Evolutionary conservation across 2,113 vertebrate genomes (phyloP), one percentile per base, ranked within the genome.

Genomic region (Numida meleagris): DNA sequence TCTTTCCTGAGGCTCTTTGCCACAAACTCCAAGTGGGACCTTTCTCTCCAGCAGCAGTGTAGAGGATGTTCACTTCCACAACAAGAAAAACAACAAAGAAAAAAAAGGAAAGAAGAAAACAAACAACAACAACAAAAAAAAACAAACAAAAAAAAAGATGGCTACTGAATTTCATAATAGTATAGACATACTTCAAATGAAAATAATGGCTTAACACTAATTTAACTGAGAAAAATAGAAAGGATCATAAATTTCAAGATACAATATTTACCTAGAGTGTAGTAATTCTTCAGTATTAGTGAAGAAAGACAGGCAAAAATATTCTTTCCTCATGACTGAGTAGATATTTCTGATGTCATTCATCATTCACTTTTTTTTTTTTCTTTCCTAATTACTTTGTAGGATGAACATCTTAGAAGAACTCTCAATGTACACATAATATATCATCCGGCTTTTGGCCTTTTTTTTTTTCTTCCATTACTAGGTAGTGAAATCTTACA

Each of bases 11-110:
- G n/a, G n/a, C n/a, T n/a, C n/a, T n/a, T n/a, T n/a, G n/a, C n/a
- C n/a, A n/a, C n/a, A n/a, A n/a, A n/a, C n/a, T n/a, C n/a, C n/a
- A n/a, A n/a, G n/a, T n/a, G n/a, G n/a, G n/a, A n/a, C n/a, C n/a
- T n/a, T n/a, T n/a, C n/a, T n/a, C n/a, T n/a, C n/a, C n/a, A n/a
- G n/a, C n/a, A n/a, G n/a, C n/a, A n/a, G n/a, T n/a, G n/a, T n/a
- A n/a, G n/a, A n/a, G n/a, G n/a, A n/a, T n/a, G n/a, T n/a, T n/a
- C 12, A 46, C 4, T 3, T 2, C 8, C 3, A 38, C 1, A 53
- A 9, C 7, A 45, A 8, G 7, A 75, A 3, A 51, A n/a, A 87
- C 73, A 14, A 74, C 6, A 40, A 27, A 8, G 71, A 8, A 25
- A 14, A 25, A 14, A 31, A 66, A 38, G 73, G 20, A 61, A 61